A percentile compares a stretch with the other conserved stretches of the same genome.
Evolutionary conservation across 1,140 invertebrate genomes (phyloP).

Genomic region (Anastrepha ludens): DNA sequence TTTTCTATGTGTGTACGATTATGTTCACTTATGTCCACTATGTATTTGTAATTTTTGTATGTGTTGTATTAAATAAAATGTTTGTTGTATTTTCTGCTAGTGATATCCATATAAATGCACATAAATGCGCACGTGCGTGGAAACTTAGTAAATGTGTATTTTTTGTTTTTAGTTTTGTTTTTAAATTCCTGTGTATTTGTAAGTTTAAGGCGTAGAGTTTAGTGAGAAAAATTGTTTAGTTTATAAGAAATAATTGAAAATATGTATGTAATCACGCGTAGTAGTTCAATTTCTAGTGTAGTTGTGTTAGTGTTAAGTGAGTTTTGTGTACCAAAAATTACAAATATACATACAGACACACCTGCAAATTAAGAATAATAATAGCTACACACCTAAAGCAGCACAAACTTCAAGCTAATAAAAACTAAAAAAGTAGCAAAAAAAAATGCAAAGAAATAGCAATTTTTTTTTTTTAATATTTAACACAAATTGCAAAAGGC

Average conservation of each 20-base stretch:
- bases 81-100: conserved; percentile 16
- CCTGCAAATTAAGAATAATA: neutral
- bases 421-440: conserved; percentile 17
- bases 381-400: neutral
- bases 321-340: conserved; percentile 47
- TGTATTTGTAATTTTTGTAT: conserved; percentile 15
- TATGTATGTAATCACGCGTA: conserved; percentile 13
- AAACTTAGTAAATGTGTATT: neutral
- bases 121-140: neutral
- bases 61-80: conserved; percentile 2
- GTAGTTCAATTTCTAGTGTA: conserved; percentile 32
- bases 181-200: neutral
- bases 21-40: neutral
- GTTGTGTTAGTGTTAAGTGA: neutral
- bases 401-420: neutral
- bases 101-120: neutral
- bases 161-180: neutral
- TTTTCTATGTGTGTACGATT: neutral
- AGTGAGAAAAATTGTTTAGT: neutral
- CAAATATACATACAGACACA: neutral
- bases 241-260: conserved; percentile 4
- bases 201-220: neutral
- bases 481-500: no score
- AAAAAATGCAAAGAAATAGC: neutral
- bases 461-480: neutral